These are phyloP conservation scores for Melanostoma scalare DNA, from an alignment of 2,888 invertebrate species.

Conservation along the genomic window DNA sequence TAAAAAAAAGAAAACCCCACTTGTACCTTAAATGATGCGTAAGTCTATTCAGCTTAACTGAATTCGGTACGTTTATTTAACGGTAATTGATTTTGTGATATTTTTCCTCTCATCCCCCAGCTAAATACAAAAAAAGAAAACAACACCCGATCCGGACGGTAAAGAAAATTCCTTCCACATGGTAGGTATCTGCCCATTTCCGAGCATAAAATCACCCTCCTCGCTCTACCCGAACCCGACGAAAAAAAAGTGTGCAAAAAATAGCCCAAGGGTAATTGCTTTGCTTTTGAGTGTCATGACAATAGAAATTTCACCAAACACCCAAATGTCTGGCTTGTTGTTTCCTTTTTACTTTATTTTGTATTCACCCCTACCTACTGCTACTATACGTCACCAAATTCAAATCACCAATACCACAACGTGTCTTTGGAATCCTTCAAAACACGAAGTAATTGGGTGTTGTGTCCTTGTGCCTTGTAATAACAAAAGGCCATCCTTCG, in stretches of 20 bases:
- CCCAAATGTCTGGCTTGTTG: conserved; percentile 33
- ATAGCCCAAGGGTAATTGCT: conserved; percentile 75
- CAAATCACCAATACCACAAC: conserved; percentile 19
- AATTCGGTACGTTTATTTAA: conserved; percentile 68
- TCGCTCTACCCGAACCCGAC: neutral
- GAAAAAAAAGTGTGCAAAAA: conserved; percentile 42
- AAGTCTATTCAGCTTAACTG: conserved; percentile 74
- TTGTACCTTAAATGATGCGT: conserved; percentile 75
- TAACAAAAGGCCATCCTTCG: conserved; percentile 44
- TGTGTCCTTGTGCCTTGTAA: conserved; percentile 20
- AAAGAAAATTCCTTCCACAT: conserved; percentile 63
- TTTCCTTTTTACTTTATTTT: neutral
- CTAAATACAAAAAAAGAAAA: conserved; percentile 28
- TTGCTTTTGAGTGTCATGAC: conserved; percentile 72
- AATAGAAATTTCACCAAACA: conserved; percentile 72
- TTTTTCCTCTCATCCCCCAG: conserved; percentile 44
- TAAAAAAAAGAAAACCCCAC: conserved; percentile 55
- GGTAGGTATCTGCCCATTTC: conserved; percentile 60
- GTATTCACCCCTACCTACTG: conserved; percentile 23
- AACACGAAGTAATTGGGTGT: conserved; percentile 44
- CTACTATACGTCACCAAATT: conserved; percentile 37
- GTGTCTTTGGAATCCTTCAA: conserved; percentile 15
- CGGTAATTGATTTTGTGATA: conserved; percentile 72
- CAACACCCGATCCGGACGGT: conserved; percentile 44
- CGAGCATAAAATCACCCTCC: conserved; percentile 38